phyloP scores from a whole-genome alignment of 2,797 vertebrate species.

The Helicolenus hilgendorfi region DNA sequence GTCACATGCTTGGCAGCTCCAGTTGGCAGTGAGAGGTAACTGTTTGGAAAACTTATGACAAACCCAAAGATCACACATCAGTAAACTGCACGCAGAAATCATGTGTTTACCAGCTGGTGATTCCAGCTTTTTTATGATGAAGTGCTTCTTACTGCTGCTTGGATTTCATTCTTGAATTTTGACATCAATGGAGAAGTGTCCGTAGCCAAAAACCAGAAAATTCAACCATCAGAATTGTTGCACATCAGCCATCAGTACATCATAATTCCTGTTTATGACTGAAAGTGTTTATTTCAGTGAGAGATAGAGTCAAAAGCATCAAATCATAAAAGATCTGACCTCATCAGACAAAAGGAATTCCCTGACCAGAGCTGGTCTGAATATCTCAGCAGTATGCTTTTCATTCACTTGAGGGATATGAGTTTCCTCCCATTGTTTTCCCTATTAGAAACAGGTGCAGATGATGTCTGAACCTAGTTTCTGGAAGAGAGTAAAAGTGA shows the following conservation, averaged over 20 bases:
- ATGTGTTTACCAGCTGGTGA: slow-evolving; percentile 27
- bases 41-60: background rate
- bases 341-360: background rate
- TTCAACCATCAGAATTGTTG: background rate
- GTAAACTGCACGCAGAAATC: background rate
- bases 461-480: background rate
- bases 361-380: background rate
- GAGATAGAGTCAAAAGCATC: background rate
- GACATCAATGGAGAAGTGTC: background rate
- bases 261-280: background rate
- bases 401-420: slow-evolving; percentile 22
- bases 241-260: background rate
- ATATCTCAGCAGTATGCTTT: slow-evolving; percentile 25
- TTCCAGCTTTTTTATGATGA: slow-evolving; percentile 2
- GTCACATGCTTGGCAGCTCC: background rate
- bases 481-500: background rate
- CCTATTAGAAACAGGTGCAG: slow-evolving; percentile 46
- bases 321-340: background rate
- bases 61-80: background rate
- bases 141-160: background rate
- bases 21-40: background rate
- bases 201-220: background rate
- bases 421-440: slow-evolving; percentile 33
- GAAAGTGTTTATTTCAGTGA: background rate
- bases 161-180: background rate